phyloP scores from a whole-genome alignment of 35 echinoderm and acorn worm species.

The Ptychodera flava region DNA sequence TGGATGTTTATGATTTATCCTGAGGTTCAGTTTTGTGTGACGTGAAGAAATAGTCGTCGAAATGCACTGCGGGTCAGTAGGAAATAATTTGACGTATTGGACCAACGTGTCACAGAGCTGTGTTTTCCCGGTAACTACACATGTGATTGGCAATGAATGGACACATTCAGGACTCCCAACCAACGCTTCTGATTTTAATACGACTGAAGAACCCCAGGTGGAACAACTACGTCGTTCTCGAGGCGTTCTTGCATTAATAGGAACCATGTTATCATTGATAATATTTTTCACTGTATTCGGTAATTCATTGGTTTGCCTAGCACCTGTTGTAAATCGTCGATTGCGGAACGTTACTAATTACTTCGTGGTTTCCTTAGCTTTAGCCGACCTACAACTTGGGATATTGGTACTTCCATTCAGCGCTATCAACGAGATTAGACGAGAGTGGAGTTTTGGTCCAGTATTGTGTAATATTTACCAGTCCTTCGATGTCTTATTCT shows the following conservation, averaged over 20 bases:
- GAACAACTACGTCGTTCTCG: too few relatives aligned
- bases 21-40: too few relatives aligned
- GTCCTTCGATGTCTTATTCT: slow-evolving; percentile 34
- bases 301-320: slow-evolving; percentile 58
- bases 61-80: too few relatives aligned
- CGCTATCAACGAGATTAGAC: slow-evolving; percentile 48
- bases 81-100: too few relatives aligned
- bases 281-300: slow-evolving; percentile 55
- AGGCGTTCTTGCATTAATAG: slow-evolving; percentile 27
- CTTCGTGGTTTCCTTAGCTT: slow-evolving; percentile 67
- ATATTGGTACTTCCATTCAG: slow-evolving; percentile 63
- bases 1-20: too few relatives aligned
- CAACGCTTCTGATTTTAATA: too few relatives aligned
- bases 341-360: slow-evolving; percentile 52
- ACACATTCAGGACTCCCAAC: too few relatives aligned
- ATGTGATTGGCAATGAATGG: too few relatives aligned
- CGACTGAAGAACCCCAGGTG: too few relatives aligned
- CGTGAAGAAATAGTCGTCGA: too few relatives aligned
- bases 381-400: slow-evolving; percentile 57
- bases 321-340: slow-evolving; percentile 51
- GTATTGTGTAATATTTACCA: slow-evolving; percentile 58
- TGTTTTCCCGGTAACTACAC: too few relatives aligned
- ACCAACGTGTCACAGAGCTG: too few relatives aligned
- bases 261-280: slow-evolving; percentile 30
- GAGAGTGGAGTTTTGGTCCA: slow-evolving; percentile 55